Base-by-base conservation (phyloP, 2,113 vertebrate genomes). In the Polyodon spathula region DNA sequence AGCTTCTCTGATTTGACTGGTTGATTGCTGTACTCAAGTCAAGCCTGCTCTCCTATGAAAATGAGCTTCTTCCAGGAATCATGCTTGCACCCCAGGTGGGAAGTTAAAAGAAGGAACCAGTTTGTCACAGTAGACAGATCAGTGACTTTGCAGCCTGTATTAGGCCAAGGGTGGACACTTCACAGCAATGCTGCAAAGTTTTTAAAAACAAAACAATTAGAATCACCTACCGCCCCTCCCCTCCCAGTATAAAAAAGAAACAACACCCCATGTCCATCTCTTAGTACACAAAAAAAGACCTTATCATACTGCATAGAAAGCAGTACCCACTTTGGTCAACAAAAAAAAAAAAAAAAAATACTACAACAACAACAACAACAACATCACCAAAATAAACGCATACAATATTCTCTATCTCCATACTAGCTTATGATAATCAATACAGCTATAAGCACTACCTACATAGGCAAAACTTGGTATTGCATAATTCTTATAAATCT, bases 391-490 rank as follows among this genome's bases (percentile, higher is more conserved):
- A 95, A 93, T 92, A 89, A 83, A 86, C 79, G 81, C 80, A 77
- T 84, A 85, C 81, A 81, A 86, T 86, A 85, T 84, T 78, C 71
- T 86, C 83, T 85, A 92, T 92, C 89, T 95, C 89, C 89, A 84
- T 92, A 92, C 93, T 97, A 97, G 94, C 89, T 87, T 95, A 93
- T 92, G 95, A 93, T 95, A 94, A 90, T 91, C 89, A 90, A 94
- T 93, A 90, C 86, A 94, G 90, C 94, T 98, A 97, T 93, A 97
- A 98, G 93, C 92, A 94, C 93, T 95, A 98, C 93, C 92, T 97
- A 98, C 90, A 93, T 97, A 98, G 95, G 95, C 94, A 97, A 98
- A 97, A 97, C 90, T 91, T 91, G 94, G 95, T 97, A 97, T 98
- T 98, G 95, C 94, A 98, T 98, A 98, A 97, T 94, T 96, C 86